Evolutionary conservation across 2,888 invertebrate species (phyloP).

Genomic region (Miltochrista miniata): DNA sequence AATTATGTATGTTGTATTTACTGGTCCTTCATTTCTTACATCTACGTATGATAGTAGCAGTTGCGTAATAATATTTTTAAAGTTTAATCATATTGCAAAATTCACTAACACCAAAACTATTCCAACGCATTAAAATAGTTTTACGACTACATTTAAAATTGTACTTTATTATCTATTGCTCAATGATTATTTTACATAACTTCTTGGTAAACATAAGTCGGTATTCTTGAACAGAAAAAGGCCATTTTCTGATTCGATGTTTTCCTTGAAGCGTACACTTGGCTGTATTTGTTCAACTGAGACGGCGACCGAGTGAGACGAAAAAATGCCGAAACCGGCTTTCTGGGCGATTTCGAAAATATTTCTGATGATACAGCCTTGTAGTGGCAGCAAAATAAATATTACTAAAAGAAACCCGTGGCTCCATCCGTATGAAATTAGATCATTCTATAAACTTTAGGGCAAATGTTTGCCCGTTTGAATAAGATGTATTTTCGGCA

Average conservation of each 20-base stretch:
- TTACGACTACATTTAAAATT: conserved; percentile 8
- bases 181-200: conserved; percentile 23
- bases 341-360: conserved; percentile 74
- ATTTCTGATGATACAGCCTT: conserved; percentile 64
- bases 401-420: too few relatives aligned
- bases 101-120: conserved; percentile 27
- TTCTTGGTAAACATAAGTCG: conserved; percentile 24
- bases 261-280: conserved; percentile 75
- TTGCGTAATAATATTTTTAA: too few relatives aligned
- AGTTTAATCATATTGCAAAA: conserved; percentile 29
- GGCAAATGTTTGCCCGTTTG: too few relatives aligned
- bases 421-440: too few relatives aligned
- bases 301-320: conserved; percentile 57
- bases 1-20: too few relatives aligned
- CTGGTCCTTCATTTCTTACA: too few relatives aligned
- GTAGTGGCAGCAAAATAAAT: conserved; percentile 48
- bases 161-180: conserved; percentile 2
- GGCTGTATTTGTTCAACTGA: conserved; percentile 75
- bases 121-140: conserved; percentile 4
- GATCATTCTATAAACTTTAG: too few relatives aligned
- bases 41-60: too few relatives aligned
- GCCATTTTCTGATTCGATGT: conserved; percentile 57
- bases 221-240: conserved; percentile 37
- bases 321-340: conserved; percentile 75
- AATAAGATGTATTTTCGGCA: too few relatives aligned